phyloP scores from a whole-genome alignment of 2,888 invertebrate species.

The Tromatobia lineatoria region DNA sequence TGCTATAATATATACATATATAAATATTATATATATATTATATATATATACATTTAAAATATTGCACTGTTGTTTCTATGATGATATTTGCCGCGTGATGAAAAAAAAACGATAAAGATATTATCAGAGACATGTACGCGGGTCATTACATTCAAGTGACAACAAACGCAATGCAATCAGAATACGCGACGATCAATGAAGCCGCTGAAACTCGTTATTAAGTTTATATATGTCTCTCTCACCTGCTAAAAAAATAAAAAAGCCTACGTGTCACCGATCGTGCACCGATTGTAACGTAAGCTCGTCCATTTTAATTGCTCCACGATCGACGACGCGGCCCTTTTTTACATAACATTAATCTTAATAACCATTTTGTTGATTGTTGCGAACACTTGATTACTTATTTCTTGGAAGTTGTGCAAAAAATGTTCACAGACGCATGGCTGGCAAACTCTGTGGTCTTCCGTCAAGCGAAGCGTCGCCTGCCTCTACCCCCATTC shows the following conservation, averaged over 20 bases:
- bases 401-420: slow-evolving; percentile 80
- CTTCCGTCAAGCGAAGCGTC: slow-evolving; percentile 85
- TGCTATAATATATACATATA: slow-evolving; percentile 34
- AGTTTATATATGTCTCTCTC: slow-evolving; percentile 43
- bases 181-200: slow-evolving; percentile 48
- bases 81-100: slow-evolving; percentile 51
- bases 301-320: slow-evolving; percentile 11
- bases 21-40: slow-evolving; percentile 19
- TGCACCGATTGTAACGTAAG: neutral
- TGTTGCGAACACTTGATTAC: slow-evolving; percentile 52
- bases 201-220: slow-evolving; percentile 44
- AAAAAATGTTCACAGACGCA: slow-evolving; percentile 85
- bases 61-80: slow-evolving; percentile 63
- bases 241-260: neutral
- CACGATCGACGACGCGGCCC: slow-evolving; percentile 6
- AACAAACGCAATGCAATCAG: slow-evolving; percentile 35
- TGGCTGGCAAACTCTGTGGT: slow-evolving; percentile 86
- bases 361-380: slow-evolving; percentile 27
- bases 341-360: neutral
- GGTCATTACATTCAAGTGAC: slow-evolving; percentile 33
- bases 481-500: slow-evolving; percentile 85
- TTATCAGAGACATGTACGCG: slow-evolving; percentile 24
- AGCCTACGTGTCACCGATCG: slow-evolving; percentile 5
- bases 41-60: slow-evolving; percentile 37
- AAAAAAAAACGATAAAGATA: slow-evolving; percentile 21